Percentiles rank a stretch among this genome's conserved stretches.
These are phyloP conservation scores for Drosophila fungiperda DNA, from an alignment of 2,888 invertebrate species.

Conservation along the genomic window DNA sequence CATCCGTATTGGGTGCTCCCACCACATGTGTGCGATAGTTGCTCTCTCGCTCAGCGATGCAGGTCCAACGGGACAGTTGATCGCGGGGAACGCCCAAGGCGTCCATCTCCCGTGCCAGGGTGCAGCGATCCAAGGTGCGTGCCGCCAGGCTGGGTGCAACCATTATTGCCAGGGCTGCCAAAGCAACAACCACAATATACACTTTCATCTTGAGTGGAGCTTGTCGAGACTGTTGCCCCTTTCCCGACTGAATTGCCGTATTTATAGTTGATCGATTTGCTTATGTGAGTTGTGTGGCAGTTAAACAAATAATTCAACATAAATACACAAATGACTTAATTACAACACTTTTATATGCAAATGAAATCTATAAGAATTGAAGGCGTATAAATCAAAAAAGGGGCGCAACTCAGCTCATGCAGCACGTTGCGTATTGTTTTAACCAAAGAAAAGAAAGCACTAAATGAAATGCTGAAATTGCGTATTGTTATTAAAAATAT, in stretches of 20 bases:
- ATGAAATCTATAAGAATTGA: slow-evolving; percentile 31
- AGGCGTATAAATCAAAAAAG: neutral
- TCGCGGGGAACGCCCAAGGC: slow-evolving; percentile 71
- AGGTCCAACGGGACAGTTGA: slow-evolving; percentile 74
- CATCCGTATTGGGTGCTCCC: slow-evolving; percentile 85
- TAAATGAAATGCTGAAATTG: neutral
- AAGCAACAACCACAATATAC: slow-evolving; percentile 14
- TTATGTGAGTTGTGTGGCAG: slow-evolving; percentile 4
- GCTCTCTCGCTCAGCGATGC: slow-evolving; percentile 77
- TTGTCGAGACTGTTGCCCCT: slow-evolving; percentile 18
- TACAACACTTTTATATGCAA: slow-evolving; percentile 6
- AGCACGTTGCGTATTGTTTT: neutral
- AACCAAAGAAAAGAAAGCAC: neutral
- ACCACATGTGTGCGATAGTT: slow-evolving; percentile 83
- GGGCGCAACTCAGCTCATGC: neutral
- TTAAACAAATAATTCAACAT: slow-evolving; percentile 15
- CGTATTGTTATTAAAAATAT: neutral
- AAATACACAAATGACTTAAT: slow-evolving; percentile 4
- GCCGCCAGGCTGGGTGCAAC: slow-evolving; percentile 46
- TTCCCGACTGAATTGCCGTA: slow-evolving; percentile 4
- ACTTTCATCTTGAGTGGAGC: slow-evolving; percentile 37
- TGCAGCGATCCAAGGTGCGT: slow-evolving; percentile 69
- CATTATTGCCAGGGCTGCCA: slow-evolving; percentile 42
- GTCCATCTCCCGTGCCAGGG: slow-evolving; percentile 70
- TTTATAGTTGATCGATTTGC: slow-evolving; percentile 32